phyloP scores from a whole-genome alignment of 2,797 vertebrate genomes.

The Corythornis leucogaster region DNA sequence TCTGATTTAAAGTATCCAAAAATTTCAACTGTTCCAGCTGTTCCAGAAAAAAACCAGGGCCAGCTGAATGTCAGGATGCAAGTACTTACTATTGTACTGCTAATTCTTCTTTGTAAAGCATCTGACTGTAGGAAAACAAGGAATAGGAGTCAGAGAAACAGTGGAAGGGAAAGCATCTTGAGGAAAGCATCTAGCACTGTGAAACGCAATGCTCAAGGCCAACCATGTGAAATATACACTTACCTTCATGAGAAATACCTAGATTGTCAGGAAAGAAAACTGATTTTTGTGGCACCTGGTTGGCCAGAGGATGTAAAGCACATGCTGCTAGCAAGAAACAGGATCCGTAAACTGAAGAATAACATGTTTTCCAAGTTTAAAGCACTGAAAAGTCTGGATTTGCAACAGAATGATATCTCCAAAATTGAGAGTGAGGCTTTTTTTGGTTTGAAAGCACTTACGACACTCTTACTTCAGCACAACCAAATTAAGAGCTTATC shows the following conservation, averaged over 20 bases:
- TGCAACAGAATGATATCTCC: constrained; percentile 93
- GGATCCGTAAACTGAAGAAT: constrained; percentile 87
- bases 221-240: constrained; percentile 87
- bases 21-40: constrained; percentile 63
- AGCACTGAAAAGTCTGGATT: constrained; percentile 90
- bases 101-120: constrained; percentile 83
- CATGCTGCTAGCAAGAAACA: constrained; percentile 92
- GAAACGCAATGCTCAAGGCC: constrained; percentile 81
- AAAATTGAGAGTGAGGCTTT: constrained; percentile 90
- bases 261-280: constrained; percentile 92
- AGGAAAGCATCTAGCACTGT: constrained; percentile 72
- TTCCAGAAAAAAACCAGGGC: constrained; percentile 53
- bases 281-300: constrained; percentile 84
- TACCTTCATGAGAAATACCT: constrained; percentile 91
- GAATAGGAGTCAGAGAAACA: constrained; percentile 67
- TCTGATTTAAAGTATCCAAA: constrained; percentile 51
- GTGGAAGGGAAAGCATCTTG: constrained; percentile 65
- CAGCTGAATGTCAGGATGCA: constrained; percentile 86
- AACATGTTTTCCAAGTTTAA: constrained; percentile 91
- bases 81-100: constrained; percentile 78
- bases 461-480: constrained; percentile 93
- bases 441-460: constrained; percentile 88
- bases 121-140: constrained; percentile 79
- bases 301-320: constrained; percentile 94
- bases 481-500: constrained; percentile 86